Evolutionary conservation across 2,113 vertebrate genomes (phyloP).

Genomic region (Galemys pyrenaicus): DNA sequence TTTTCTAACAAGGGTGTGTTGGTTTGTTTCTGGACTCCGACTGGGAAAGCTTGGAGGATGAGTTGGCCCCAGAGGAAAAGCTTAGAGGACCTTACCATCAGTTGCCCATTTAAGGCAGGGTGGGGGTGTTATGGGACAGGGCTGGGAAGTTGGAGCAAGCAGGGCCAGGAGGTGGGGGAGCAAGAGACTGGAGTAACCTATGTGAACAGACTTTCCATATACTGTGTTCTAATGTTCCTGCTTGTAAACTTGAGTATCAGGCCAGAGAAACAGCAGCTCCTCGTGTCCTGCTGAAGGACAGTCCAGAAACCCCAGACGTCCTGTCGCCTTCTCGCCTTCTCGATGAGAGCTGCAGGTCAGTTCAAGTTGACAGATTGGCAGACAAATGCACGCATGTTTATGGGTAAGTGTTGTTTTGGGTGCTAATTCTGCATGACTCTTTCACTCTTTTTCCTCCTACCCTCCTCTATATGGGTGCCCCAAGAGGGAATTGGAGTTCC

Average conservation of each 20-base stretch:
- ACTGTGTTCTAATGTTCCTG: constrained; percentile 6
- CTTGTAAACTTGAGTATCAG: background rate
- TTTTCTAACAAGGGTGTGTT: constrained; percentile 70
- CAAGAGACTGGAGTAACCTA: constrained; percentile 52
- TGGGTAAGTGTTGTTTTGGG: constrained; percentile 81
- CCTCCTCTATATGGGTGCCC: background rate
- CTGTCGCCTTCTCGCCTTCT: constrained; percentile 48
- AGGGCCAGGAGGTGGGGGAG: constrained; percentile 56
- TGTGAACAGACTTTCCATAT: constrained; percentile 19
- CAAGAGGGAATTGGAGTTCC: background rate
- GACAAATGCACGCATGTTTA: constrained; percentile 46
- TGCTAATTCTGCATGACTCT: background rate
- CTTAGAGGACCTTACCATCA: constrained; percentile 39
- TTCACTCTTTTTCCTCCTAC: background rate
- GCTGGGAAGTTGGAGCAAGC: constrained; percentile 2
- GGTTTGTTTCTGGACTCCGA: constrained; percentile 64
- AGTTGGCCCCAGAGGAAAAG: constrained; percentile 53
- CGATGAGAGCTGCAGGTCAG: constrained; percentile 50
- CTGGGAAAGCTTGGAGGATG: constrained; percentile 67
- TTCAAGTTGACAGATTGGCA: constrained; percentile 27
- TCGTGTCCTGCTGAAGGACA: constrained; percentile 25
- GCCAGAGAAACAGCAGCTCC: constrained; percentile 7
- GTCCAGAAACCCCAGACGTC: constrained; percentile 58
- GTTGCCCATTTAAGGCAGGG: constrained; percentile 45
- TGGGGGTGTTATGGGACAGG: constrained; percentile 26